Evolutionary conservation across 2,797 vertebrate genomes (phyloP).

Genomic region (Neosilurus hyrtlii): DNA sequence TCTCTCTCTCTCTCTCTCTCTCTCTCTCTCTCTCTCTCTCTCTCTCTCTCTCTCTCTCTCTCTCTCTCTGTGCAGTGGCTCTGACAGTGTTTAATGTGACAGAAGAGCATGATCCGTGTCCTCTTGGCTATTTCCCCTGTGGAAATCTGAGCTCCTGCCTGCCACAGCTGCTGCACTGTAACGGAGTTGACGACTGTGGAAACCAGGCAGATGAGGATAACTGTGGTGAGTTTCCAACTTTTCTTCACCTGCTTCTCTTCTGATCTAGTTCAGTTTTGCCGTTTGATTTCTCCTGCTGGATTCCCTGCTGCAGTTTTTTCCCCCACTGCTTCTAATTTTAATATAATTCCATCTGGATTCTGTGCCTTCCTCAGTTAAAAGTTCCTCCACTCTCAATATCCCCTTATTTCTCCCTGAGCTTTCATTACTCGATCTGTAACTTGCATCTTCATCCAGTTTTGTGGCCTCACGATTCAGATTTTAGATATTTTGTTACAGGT

Average conservation of each 20-base stretch:
- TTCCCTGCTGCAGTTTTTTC: neutral
- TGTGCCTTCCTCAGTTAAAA: neutral
- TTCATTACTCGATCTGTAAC: neutral
- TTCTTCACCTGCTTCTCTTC: neutral
- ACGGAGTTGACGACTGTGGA: constrained; percentile 89
- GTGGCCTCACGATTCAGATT: neutral
- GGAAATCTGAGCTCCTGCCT: constrained; percentile 88
- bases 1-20: neutral
- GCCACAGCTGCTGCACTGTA: constrained; percentile 91
- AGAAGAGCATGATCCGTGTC: constrained; percentile 72
- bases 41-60: constrained; percentile 23
- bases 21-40: constrained; percentile 2
- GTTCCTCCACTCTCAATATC: neutral
- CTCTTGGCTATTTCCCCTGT: constrained; percentile 92
- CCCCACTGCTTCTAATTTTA: neutral
- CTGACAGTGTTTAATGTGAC: constrained; percentile 69
- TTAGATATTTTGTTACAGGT: neutral
- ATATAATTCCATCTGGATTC: neutral
- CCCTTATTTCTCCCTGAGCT: neutral
- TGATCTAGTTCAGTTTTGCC: neutral
- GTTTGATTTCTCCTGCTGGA: neutral
- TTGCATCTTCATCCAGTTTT: too few relatives aligned
- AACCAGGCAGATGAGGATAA: constrained; percentile 90
- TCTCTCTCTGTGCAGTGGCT: constrained; percentile 62
- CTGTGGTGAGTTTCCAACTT: constrained; percentile 79